A percentile compares a stretch with the other conserved stretches of the same genome.
Conservation (phyloP, 2,888 invertebrate species). For the Osedax frankpressi region DNA sequence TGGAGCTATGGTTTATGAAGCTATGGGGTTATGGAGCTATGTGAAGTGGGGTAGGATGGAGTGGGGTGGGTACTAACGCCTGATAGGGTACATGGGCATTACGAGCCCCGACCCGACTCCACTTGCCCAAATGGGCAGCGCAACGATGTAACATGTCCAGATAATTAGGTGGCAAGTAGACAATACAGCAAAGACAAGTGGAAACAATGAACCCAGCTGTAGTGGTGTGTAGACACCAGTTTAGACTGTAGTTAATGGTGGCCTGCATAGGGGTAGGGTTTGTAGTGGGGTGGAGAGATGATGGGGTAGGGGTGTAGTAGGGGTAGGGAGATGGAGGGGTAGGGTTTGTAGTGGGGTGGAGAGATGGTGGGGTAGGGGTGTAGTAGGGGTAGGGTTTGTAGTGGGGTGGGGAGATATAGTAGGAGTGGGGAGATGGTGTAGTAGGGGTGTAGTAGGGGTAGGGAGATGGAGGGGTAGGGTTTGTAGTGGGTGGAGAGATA, state of each 20-base stretch:
- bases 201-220: neutral
- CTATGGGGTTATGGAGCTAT: no score
- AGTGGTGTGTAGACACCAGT: neutral
- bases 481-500: no score
- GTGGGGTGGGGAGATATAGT: no score
- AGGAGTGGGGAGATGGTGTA: neutral
- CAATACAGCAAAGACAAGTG: slow-evolving; percentile 44
- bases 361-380: neutral
- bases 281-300: neutral
- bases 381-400: neutral
- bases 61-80: slow-evolving; percentile 43
- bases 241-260: neutral
- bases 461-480: neutral
- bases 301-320: neutral
- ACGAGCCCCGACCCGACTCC: slow-evolving; percentile 56
- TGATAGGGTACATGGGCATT: slow-evolving; percentile 52
- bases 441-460: neutral
- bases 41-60: no score
- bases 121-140: slow-evolving; percentile 73
- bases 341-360: neutral
- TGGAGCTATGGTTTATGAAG: no score
- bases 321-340: neutral
- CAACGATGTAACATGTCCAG: slow-evolving; percentile 80
- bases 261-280: neutral
- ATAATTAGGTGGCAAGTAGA: slow-evolving; percentile 59